Percentiles rank a stretch among this genome's conserved stretches.
phyloP scores from a whole-genome alignment of 2,113 vertebrate species.

The Gobius niger region DNA sequence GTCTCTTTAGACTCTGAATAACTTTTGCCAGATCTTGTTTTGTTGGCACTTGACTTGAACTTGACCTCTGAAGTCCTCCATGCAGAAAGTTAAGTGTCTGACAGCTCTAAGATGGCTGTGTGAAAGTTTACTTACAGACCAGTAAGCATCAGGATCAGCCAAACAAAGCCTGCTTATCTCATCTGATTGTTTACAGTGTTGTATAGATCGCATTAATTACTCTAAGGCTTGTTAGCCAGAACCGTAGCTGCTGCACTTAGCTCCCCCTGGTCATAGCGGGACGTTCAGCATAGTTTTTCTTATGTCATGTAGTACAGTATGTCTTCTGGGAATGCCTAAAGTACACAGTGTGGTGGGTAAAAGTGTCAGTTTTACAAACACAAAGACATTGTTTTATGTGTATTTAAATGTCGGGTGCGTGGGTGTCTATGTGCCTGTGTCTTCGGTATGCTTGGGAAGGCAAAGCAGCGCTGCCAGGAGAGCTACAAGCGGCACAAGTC shows the following conservation, averaged over 20 bases:
- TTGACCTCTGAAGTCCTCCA: not conserved
- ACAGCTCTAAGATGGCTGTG: not conserved
- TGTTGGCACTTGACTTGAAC: not conserved
- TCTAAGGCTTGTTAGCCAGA: constrained; percentile 56
- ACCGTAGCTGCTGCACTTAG: constrained; percentile 46
- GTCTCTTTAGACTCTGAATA: not conserved
- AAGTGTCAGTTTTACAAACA: constrained; percentile 32
- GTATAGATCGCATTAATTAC: constrained; percentile 60
- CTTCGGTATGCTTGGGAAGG: constrained; percentile 12
- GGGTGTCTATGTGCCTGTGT: not conserved
- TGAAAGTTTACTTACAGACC: constrained; percentile 40
- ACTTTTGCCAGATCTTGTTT: not conserved
- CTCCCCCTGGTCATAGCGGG: constrained; percentile 48
- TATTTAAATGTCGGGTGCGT: not conserved
- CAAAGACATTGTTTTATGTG: constrained; percentile 11
- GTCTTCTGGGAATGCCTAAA: constrained; percentile 35
- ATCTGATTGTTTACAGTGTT: constrained; percentile 54
- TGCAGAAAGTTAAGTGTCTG: not conserved
- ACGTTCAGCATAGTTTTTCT: constrained; percentile 42
- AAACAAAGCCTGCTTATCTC: constrained; percentile 49
- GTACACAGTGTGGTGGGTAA: constrained; percentile 5
- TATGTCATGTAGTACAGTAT: constrained; percentile 37
- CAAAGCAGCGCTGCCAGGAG: constrained; percentile 25
- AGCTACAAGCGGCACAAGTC: constrained; percentile 25
- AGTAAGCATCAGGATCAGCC: constrained; percentile 25